These are phyloP conservation scores for Nemopilema nomurai DNA, from an alignment of 30 jellyfish, hydroid and myxozoan genomes.

Conservation along the genomic window DNA sequence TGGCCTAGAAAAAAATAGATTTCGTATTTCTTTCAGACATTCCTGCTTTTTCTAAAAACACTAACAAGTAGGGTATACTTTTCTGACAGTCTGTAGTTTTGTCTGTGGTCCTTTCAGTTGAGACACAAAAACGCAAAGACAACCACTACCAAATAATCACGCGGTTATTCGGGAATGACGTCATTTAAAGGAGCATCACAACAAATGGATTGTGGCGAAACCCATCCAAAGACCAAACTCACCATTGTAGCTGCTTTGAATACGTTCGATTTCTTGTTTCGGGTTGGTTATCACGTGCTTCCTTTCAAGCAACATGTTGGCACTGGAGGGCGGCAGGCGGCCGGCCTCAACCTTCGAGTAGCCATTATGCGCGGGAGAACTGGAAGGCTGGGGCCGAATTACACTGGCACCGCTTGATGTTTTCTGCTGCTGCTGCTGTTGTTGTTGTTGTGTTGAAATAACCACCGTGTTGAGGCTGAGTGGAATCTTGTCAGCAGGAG, in stretches of 20 bases:
- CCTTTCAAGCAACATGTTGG: slow-evolving; percentile 32
- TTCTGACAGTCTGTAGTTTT: no score
- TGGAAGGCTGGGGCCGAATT: slow-evolving; percentile 70
- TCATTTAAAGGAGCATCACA: background rate
- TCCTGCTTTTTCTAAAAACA: no score
- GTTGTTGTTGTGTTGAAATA: slow-evolving; percentile 47
- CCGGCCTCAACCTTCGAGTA: slow-evolving; percentile 37
- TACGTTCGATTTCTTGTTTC: slow-evolving; percentile 53
- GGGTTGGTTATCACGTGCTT: slow-evolving; percentile 57
- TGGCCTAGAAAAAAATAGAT: background rate
- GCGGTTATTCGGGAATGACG: background rate
- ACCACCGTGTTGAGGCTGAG: slow-evolving; percentile 33
- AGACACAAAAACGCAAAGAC: no score
- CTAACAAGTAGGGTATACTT: no score
- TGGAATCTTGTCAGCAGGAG: slow-evolving; percentile 37
- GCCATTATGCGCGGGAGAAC: slow-evolving; percentile 54
- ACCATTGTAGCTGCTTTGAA: slow-evolving; percentile 61
- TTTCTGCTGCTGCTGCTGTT: slow-evolving; percentile 28
- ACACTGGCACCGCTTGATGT: slow-evolving; percentile 50
- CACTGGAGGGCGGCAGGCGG: slow-evolving; percentile 8
- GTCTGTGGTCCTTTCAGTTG: no score
- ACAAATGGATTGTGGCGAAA: background rate
- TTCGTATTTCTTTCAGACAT: background rate
- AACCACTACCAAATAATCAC: no score
- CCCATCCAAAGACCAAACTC: background rate